phyloP scores from a whole-genome alignment of 2,797 vertebrate species.

The Dicrostonyx torquatus region DNA sequence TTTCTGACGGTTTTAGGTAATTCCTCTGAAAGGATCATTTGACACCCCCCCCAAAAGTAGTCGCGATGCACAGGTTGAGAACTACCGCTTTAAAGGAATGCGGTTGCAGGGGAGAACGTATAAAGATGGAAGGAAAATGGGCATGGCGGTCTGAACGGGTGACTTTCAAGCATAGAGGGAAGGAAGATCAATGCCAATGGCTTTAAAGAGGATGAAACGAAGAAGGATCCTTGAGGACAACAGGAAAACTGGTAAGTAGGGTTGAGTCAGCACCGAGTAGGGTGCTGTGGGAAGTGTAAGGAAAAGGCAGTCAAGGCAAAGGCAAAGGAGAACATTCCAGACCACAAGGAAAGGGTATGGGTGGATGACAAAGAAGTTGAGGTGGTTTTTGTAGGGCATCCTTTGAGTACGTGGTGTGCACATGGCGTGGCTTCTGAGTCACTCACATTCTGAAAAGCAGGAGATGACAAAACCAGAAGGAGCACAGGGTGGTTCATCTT shows the following conservation, averaged over 20 bases:
- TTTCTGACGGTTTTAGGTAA: background rate
- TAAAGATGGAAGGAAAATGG: background rate
- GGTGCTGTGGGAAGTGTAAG: background rate
- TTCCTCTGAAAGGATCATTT: background rate
- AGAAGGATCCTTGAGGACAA: background rate
- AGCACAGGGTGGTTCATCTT: background rate
- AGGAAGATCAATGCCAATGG: background rate
- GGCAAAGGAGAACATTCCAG: background rate
- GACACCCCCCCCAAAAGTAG: no score
- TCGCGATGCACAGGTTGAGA: background rate
- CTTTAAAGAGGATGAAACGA: background rate
- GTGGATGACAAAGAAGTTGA: background rate
- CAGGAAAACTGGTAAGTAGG: background rate
- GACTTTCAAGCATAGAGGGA: background rate
- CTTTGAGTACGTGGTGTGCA: background rate
- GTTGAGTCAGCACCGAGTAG: background rate
- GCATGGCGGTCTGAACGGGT: background rate
- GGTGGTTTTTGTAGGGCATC: background rate
- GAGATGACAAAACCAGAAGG: background rate
- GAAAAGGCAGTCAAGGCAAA: background rate
- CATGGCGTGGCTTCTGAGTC: background rate
- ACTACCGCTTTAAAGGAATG: background rate
- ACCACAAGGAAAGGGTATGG: background rate
- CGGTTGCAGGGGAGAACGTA: background rate
- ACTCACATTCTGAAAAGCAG: background rate